Evolutionary conservation across 2,113 vertebrate species (phyloP), one percentile per base, ranked within the genome.

Genomic region (Platysteira castanea): DNA sequence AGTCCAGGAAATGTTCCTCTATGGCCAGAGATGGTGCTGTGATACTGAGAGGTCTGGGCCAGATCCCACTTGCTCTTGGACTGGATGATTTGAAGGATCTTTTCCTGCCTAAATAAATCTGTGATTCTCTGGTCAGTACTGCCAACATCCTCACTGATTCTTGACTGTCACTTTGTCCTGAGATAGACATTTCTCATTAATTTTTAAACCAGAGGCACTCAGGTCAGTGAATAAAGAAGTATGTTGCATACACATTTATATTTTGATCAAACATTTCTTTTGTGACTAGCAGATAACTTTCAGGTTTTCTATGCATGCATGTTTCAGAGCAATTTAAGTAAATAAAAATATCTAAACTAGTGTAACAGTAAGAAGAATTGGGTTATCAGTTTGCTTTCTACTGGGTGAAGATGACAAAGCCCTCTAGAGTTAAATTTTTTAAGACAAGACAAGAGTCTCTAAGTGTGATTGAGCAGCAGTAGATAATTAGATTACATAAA

Each of bases 101-200:
- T 83, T 59, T 86, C 33, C 44, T 68, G 35, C 6, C 11, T 39
- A 33, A 79, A 57, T 57, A 13, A 49, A 64, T 49, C 35, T 44
- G 3, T 60, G 8, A 15, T 60, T 46, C 49, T 64, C 13, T 80
- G 63, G 22, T 52, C 69, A 49, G 11, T 21, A 33, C 35, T 83
- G 31, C 28, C 22, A 82, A 30, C 10, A 31, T 44, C 28, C 9
- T 79, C 49, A 79, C 6, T 27, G 1, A 1, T 64, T 63, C 33
- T 50, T 2, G 2, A 9, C 20, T 83, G 30, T 47, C 31, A 26
- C 33, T 42, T 75, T 71, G 9, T 69, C 35, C 73, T 57, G 57
- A 57, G 20, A 41, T 4, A n/a, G 4, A 12, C 0, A 5, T 61
- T 86, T 69, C 37, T 83, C 33, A 73, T 4, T 2, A 1, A 2